A percentile compares a stretch with the other conserved stretches of the same genome.
Evolutionary conservation across 2,888 invertebrate species (phyloP).

Genomic region (Drosophila nr. medialis): DNA sequence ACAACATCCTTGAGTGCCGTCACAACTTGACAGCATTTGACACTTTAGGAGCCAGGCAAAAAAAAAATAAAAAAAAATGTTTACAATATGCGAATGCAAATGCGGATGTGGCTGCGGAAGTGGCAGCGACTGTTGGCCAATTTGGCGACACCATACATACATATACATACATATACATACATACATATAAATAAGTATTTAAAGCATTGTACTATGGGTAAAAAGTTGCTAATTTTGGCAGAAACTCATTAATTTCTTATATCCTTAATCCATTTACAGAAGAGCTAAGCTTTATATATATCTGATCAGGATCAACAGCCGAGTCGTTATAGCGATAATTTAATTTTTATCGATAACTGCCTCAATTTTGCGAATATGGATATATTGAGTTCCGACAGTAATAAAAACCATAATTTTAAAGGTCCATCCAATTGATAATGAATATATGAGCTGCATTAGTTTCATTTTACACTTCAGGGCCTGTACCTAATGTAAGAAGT

Average conservation of each 20-base stretch:
- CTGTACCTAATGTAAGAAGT: not conserved
- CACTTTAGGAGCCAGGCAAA: constrained; percentile 30
- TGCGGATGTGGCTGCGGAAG: constrained; percentile 13
- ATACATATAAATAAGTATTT: not conserved
- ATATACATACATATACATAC: not conserved
- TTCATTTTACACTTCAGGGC: not conserved
- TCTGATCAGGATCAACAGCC: not conserved
- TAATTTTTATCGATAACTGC: not conserved
- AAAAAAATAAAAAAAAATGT: constrained; percentile 28
- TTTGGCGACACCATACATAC: constrained; percentile 14
- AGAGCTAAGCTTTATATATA: not conserved
- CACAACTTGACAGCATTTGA: constrained; percentile 55
- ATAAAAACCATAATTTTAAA: not conserved
- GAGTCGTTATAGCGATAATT: not conserved
- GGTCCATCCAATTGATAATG: not conserved
- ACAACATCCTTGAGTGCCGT: constrained; percentile 42
- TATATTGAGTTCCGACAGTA: not conserved
- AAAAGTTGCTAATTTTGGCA: not conserved
- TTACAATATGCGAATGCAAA: constrained; percentile 29
- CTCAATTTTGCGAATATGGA: not conserved
- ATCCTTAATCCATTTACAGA: not conserved
- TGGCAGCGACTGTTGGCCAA: constrained; percentile 32
- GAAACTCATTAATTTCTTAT: not conserved
- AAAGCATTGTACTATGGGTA: not conserved
- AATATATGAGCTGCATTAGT: not conserved